Base-by-base conservation (phyloP, 2,888 invertebrate genomes). In the Nomada goodeniana region DNA sequence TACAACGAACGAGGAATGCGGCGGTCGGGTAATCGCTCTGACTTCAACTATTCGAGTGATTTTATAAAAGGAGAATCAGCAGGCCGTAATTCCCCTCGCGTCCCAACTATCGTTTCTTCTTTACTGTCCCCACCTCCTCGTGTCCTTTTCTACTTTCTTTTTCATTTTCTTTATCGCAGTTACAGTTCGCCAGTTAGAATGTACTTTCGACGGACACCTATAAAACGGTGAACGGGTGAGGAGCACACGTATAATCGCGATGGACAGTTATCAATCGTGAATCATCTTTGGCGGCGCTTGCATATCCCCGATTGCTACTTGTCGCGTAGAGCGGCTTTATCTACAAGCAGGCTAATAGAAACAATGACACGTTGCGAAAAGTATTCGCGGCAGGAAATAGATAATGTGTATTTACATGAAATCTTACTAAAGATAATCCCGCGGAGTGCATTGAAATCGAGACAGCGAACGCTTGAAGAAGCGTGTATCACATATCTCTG, bases 251-350 rank as follows among this genome's bases (percentile, higher is more conserved):
- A 80, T 67, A 60, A 59, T 36, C 61, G 53, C 63, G 52, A 15
- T 23, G 20, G 60, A 23, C 42, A 53, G 47, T 88, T 87, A 88
- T 86, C 84, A 50, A 36, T 23, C 15, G 50, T 89, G 89, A 88
- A 81, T 88, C 84, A 88, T 86, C 69, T 68, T 29, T 59, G 29
- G n/a, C 67, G 76, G 86, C 86, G 84, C 74, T 73, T 63, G 60
- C 76, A 75, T 26, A 76, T 72, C 64, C 73, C 75, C 71, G 61
- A 73, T 68, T 29, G 80, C 87, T 88, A 80, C 83, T n/a, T 80
- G 75, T 74, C 76, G 59, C 57, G 44, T 76, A 57, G 18, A 85
- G 80, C 74, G 52, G 44, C 18, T 70, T 86, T 88, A 87, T 87
- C 83, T 82, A 57, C 20, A 10, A 67, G 50, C 72, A 59, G 70